A percentile compares a stretch with the other conserved stretches of the same genome.
These are phyloP conservation scores for Busseola fusca DNA, from an alignment of 2,888 invertebrate species.

Conservation along the genomic window DNA sequence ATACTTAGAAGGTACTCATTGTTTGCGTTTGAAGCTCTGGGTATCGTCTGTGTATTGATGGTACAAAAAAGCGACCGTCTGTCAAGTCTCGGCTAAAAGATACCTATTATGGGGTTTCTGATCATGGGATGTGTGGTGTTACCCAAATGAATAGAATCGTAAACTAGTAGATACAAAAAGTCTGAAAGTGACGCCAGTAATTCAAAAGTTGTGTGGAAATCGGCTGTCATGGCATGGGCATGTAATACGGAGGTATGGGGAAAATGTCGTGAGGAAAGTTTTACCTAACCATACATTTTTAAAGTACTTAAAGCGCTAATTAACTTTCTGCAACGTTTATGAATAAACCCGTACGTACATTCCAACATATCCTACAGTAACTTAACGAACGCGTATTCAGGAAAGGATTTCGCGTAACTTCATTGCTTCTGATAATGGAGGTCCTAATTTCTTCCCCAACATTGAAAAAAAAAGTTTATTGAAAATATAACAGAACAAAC, in stretches of 20 bases:
- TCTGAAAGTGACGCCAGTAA: too few relatives aligned
- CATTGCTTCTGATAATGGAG: not conserved
- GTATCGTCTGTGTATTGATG: slow-evolving; percentile 8
- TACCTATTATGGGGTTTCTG: not conserved
- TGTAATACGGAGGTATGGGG: too few relatives aligned
- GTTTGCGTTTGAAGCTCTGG: slow-evolving; percentile 25
- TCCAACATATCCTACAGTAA: not conserved
- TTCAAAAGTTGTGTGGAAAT: too few relatives aligned
- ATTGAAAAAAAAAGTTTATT: too few relatives aligned
- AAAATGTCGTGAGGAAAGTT: too few relatives aligned
- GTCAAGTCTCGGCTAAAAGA: not conserved
- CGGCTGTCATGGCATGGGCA: too few relatives aligned
- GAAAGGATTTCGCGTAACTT: not conserved
- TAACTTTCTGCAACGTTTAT: not conserved
- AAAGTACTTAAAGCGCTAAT: too few relatives aligned
- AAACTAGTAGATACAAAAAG: too few relatives aligned
- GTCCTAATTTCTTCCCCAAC: not conserved
- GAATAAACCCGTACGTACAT: not conserved
- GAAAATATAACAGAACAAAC: too few relatives aligned
- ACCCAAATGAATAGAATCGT: too few relatives aligned
- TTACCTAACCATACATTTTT: not conserved
- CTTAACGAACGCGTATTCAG: not conserved
- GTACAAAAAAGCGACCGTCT: slow-evolving; percentile 15
- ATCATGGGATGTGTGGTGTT: not conserved
- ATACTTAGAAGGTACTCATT: slow-evolving; percentile 32